These are phyloP conservation scores for Ailurus styani DNA, from an alignment of 2,113 vertebrate species.

Conservation along the genomic window DNA sequence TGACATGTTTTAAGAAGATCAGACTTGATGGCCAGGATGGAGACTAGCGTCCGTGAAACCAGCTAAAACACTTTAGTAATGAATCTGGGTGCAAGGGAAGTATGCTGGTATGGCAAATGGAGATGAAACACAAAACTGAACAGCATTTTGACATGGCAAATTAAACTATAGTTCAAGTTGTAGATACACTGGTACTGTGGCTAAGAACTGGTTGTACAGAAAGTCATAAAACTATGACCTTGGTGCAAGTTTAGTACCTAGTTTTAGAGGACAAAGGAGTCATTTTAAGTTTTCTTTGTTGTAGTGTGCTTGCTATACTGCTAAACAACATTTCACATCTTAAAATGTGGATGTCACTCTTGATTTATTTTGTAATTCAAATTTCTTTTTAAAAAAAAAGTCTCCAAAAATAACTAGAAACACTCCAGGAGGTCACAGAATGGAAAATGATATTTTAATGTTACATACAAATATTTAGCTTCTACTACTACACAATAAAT, in stretches of 20 bases:
- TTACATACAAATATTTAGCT: background rate
- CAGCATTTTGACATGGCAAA: background rate
- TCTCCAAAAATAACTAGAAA: slow-evolving; percentile 22
- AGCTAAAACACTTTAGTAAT: background rate
- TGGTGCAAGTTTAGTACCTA: background rate
- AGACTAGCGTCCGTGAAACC: background rate
- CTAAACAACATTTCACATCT: background rate
- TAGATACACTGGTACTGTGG: background rate
- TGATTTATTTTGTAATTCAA: background rate
- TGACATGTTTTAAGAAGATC: background rate
- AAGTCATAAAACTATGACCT: background rate
- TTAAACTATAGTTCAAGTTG: background rate
- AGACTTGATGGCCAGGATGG: background rate
- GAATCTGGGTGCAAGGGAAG: background rate
- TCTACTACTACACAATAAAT: background rate
- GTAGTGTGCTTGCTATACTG: background rate
- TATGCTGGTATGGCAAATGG: background rate
- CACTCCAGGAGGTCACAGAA: background rate
- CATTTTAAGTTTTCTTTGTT: background rate
- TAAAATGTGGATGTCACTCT: background rate
- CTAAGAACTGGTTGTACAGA: background rate
- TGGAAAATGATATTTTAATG: slow-evolving; percentile 20
- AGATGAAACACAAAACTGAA: background rate
- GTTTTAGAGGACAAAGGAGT: background rate
- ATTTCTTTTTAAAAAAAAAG: background rate